phyloP scores from a whole-genome alignment of 2,888 invertebrate species.

The Augiades crinisus region DNA sequence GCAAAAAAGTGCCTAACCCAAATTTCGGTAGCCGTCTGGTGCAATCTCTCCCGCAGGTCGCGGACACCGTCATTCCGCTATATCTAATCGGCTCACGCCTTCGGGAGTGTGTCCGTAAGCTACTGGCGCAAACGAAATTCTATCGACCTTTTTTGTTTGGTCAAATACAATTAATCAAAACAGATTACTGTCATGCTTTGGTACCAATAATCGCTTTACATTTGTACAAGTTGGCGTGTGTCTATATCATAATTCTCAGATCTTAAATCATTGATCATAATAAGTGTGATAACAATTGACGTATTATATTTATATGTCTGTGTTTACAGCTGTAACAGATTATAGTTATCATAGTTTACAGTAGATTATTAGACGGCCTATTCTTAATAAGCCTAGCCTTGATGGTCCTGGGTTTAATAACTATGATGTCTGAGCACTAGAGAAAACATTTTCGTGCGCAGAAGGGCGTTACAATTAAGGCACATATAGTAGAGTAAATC shows the following conservation, averaged over 20 bases:
- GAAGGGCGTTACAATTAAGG: too few species aligned
- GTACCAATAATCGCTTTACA: neutral
- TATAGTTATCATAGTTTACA: too few species aligned
- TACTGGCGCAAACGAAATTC: constrained; percentile 38
- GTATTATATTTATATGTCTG: too few species aligned
- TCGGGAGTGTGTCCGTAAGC: constrained; percentile 37
- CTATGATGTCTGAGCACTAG: too few species aligned
- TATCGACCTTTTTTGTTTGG: constrained; percentile 35
- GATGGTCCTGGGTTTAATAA: too few species aligned
- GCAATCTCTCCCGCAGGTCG: constrained; percentile 58
- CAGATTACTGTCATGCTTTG: constrained; percentile 17
- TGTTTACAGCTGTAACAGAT: too few species aligned
- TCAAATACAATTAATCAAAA: constrained; percentile 29
- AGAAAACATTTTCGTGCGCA: too few species aligned
- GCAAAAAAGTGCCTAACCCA: constrained; percentile 73
- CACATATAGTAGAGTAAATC: too few species aligned
- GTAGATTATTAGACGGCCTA: too few species aligned
- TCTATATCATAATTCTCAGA: neutral
- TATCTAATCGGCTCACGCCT: constrained; percentile 63
- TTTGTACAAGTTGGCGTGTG: neutral
- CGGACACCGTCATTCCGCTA: constrained; percentile 31
- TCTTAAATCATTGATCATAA: neutral
- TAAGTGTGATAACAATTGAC: neutral
- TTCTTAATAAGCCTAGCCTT: too few species aligned
- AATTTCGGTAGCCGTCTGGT: constrained; percentile 76